phyloP scores from a whole-genome alignment of 2,888 invertebrate species.

The Eristalis arbustorum region DNA sequence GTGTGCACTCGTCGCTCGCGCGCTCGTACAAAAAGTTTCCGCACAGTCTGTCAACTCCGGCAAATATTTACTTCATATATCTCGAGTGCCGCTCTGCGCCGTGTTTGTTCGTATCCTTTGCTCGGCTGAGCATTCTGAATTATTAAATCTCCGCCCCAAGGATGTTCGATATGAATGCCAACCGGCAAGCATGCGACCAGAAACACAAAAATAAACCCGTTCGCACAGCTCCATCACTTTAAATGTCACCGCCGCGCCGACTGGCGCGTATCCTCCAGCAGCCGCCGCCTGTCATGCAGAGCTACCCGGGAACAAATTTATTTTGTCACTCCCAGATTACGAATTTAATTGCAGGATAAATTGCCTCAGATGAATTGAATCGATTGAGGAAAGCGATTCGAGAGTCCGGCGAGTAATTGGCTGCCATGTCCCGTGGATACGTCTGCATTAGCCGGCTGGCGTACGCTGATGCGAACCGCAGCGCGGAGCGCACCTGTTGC shows the following conservation, averaged over 20 bases:
- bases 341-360: slow-evolving; percentile 51
- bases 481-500: slow-evolving; percentile 56
- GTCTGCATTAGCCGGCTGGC: slow-evolving; percentile 51
- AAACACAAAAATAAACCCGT: background rate
- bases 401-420: slow-evolving; percentile 37
- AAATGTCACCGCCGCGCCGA: background rate
- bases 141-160: slow-evolving; percentile 12
- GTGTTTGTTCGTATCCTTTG: slow-evolving; percentile 34
- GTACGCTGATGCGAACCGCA: slow-evolving; percentile 35
- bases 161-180: background rate
- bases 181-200: too few relatives aligned
- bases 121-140: slow-evolving; percentile 22
- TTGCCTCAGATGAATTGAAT: background rate
- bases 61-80: slow-evolving; percentile 60
- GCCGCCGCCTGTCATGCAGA: background rate
- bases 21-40: slow-evolving; percentile 24
- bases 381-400: background rate
- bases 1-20: slow-evolving; percentile 4
- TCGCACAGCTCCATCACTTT: background rate
- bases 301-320: slow-evolving; percentile 20
- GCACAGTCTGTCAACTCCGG: slow-evolving; percentile 42
- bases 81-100: slow-evolving; percentile 5
- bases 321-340: slow-evolving; percentile 51
- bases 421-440: slow-evolving; percentile 58
- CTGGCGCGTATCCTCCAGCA: background rate